A percentile compares a stretch with the other conserved stretches of the same genome.
Evolutionary conservation across 2,888 invertebrate genomes (phyloP).

Genomic region (Toxonevra muliebris): DNA sequence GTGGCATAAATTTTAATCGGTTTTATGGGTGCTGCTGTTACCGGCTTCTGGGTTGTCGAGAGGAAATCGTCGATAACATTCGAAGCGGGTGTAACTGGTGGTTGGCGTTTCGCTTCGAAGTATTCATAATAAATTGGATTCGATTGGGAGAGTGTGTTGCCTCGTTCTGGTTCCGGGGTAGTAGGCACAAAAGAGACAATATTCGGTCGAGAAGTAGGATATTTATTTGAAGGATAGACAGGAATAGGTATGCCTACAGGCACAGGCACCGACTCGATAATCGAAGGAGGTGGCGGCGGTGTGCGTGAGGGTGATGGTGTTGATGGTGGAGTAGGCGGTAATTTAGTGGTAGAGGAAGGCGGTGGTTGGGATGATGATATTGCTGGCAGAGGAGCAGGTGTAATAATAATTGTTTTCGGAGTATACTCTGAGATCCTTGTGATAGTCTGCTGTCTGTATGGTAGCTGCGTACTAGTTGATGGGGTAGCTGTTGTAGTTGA

Average conservation of each 20-base stretch:
- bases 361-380: slow-evolving; percentile 33
- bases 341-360: slow-evolving; percentile 44
- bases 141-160: slow-evolving; percentile 55
- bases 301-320: slow-evolving; percentile 17
- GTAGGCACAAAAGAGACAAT: slow-evolving; percentile 56
- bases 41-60: slow-evolving; percentile 45
- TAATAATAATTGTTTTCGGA: slow-evolving; percentile 51
- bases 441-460: slow-evolving; percentile 50
- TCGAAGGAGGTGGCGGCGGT: slow-evolving; percentile 38
- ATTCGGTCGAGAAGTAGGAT: slow-evolving; percentile 46
- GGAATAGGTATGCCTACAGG: slow-evolving; percentile 58
- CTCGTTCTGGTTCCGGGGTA: slow-evolving; percentile 44
- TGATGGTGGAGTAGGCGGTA: slow-evolving; percentile 67
- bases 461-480: slow-evolving; percentile 35
- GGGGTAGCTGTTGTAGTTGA: slow-evolving; percentile 35
- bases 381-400: slow-evolving; percentile 70
- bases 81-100: slow-evolving; percentile 42
- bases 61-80: slow-evolving; percentile 53
- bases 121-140: slow-evolving; percentile 65
- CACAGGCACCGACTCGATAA: slow-evolving; percentile 52
- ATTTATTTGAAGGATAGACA: slow-evolving; percentile 53
- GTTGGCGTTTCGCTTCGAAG: slow-evolving; percentile 63
- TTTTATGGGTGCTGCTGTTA: slow-evolving; percentile 36
- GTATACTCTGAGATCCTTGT: slow-evolving; percentile 52
- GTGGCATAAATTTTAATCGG: slow-evolving; percentile 46